Base-by-base conservation (phyloP, 2,113 vertebrate genomes). In the Orientallactaga bullata region DNA sequence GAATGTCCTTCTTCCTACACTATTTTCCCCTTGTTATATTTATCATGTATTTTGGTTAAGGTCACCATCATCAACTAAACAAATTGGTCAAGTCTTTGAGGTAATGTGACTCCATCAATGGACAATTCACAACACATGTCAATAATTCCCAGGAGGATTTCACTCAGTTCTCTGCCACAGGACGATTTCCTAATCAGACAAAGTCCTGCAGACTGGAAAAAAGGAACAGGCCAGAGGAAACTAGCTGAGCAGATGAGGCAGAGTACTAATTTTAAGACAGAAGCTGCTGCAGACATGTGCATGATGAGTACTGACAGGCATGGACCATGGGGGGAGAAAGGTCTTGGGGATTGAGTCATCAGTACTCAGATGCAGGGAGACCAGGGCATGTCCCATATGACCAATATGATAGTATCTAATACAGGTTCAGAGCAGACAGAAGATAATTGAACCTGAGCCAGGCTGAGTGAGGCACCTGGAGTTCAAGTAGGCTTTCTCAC, bases 331-430 rank as follows among this genome's bases (percentile, higher is more conserved):
- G 61, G 17, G 28, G 26, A 9, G 16, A 39, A 20, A 7, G 4
- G 3, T 16, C 11, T 21, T 8, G 12, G 35, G 3, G 2, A 18
- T 1, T n/a, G n/a, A 10, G 5, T 16, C 35, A 1, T 35, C 26
- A 11, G 11, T 55, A 35, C 20, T 35, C 63, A 30, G 30, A 35
- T 4, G 2, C 7, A 68, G 37, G 24, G 35, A 61, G 35, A 39
- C 5, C 10, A 60, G 20, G 42, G 6, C 5, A 51, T 16, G 16
- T 11, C n/a, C 58, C 47, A n/a, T 4, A 11, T 32, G 1, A 20
- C 76, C 28, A 6, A 4, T 58, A 12, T 7, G 42, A 15, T 2
- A 28, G 16, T 11, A 71, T 79, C 74, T 37, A 9, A n/a, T 1
- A 7, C 0, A 28, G 4, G 21, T 10, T 72, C 3, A 15, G 10